phyloP scores from a whole-genome alignment of 2,113 vertebrate genomes.

The Camelus dromedarius region DNA sequence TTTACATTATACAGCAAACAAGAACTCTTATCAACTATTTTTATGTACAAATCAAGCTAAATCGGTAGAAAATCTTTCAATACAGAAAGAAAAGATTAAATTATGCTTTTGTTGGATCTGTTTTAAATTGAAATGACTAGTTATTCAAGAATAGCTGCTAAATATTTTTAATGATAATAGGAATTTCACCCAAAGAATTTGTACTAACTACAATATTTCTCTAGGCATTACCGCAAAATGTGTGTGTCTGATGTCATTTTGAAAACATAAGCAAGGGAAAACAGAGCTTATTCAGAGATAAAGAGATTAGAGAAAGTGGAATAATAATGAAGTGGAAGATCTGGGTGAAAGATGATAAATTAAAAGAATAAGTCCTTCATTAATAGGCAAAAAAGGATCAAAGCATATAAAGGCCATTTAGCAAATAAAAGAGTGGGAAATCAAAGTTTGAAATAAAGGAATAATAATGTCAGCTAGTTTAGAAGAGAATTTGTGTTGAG shows the following conservation, averaged over 20 bases:
- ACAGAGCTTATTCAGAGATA: neutral
- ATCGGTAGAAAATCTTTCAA: neutral
- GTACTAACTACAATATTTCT: neutral
- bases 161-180: neutral
- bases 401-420: constrained; percentile 37
- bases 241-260: neutral
- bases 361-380: constrained; percentile 22
- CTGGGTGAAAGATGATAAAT: constrained; percentile 19
- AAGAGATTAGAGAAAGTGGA: constrained; percentile 44
- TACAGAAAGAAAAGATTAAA: neutral
- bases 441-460: constrained; percentile 64
- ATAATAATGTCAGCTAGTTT: constrained; percentile 61
- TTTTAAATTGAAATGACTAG: neutral
- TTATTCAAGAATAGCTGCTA: neutral
- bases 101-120: neutral
- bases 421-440: constrained; percentile 54
- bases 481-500: constrained; percentile 55
- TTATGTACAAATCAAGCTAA: neutral
- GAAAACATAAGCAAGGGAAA: neutral
- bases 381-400: constrained; percentile 42
- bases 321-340: constrained; percentile 47
- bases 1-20: neutral
- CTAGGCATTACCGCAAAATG: neutral
- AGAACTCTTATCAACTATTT: neutral
- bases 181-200: neutral